Conservation (phyloP, 2,888 invertebrate genomes). For the Andrena dorsata region DNA sequence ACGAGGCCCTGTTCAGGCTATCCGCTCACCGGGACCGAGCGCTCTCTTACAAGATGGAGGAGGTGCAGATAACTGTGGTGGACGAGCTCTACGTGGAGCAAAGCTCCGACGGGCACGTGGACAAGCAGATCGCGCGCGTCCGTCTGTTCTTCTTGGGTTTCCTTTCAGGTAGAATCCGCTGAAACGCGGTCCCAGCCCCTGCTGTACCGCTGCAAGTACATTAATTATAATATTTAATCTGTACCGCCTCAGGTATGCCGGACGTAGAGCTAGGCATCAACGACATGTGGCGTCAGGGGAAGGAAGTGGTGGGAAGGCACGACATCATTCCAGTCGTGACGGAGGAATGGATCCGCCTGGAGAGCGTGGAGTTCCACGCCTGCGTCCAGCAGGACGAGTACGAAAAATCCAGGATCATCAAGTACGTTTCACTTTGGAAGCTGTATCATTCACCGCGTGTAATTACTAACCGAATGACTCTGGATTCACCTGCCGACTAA, state of each 20-base stretch:
- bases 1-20: conserved; percentile 96
- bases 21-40: conserved; percentile 95
- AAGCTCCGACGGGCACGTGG: conserved; percentile 92
- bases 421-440: conserved; percentile 86
- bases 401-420: conserved; percentile 93
- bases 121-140: conserved; percentile 97
- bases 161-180: conserved; percentile 89
- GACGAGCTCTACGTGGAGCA: conserved; percentile 97
- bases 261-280: conserved; percentile 98
- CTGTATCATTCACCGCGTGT: too few species aligned
- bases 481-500: conserved; percentile 59
- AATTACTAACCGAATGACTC: conserved; percentile 8
- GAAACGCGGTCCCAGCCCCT: too few species aligned
- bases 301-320: conserved; percentile 99
- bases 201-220: too few species aligned
- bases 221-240: too few species aligned
- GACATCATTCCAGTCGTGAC: conserved; percentile 99
- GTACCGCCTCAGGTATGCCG: conserved; percentile 91
- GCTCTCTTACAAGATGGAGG: conserved; percentile 97
- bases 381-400: conserved; percentile 97
- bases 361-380: conserved; percentile 97
- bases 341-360: conserved; percentile 99
- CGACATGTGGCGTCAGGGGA: conserved; percentile 98
- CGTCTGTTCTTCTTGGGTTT: conserved; percentile 98
- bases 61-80: conserved; percentile 97